Evolutionary conservation across 2,888 invertebrate species (phyloP).

Genomic region (Marronus borbonicus): DNA sequence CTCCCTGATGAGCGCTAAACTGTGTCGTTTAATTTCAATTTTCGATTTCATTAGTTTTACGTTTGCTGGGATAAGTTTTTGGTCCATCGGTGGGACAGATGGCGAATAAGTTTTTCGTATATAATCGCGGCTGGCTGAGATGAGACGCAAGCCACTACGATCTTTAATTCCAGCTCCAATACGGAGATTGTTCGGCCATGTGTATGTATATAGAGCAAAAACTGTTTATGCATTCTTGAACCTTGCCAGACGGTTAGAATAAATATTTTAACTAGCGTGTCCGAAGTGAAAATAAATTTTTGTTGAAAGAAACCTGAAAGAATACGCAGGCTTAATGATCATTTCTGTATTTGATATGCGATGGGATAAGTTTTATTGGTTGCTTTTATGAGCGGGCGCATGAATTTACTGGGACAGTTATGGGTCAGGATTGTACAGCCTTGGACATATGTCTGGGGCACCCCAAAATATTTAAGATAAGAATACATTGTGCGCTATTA

Average conservation of each 20-base stretch:
- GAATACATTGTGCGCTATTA: too few relatives aligned
- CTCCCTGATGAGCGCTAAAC: background rate
- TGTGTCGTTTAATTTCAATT: slow-evolving; percentile 5
- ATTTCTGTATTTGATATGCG: background rate
- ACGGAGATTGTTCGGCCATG: background rate
- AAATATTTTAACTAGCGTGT: slow-evolving; percentile 44
- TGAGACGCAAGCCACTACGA: background rate
- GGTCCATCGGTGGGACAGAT: background rate
- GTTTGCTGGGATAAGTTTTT: background rate
- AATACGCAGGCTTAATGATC: slow-evolving; percentile 3
- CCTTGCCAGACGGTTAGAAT: slow-evolving; percentile 43
- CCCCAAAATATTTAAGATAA: too few relatives aligned
- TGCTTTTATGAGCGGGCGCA: background rate
- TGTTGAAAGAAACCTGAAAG: slow-evolving; percentile 31
- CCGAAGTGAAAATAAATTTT: slow-evolving; percentile 40
- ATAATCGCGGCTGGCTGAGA: background rate
- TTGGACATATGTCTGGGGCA: too few relatives aligned
- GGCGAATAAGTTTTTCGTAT: background rate
- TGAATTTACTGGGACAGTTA: background rate
- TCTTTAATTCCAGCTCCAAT: slow-evolving; percentile 4
- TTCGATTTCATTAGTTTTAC: slow-evolving; percentile 20
- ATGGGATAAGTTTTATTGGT: slow-evolving; percentile 5
- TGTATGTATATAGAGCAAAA: slow-evolving; percentile 25
- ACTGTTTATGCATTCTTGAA: slow-evolving; percentile 45
- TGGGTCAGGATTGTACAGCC: too few relatives aligned